These are phyloP conservation scores for Austrolebias charrua DNA, from an alignment of 2,797 vertebrate genomes.

Conservation along the genomic window DNA sequence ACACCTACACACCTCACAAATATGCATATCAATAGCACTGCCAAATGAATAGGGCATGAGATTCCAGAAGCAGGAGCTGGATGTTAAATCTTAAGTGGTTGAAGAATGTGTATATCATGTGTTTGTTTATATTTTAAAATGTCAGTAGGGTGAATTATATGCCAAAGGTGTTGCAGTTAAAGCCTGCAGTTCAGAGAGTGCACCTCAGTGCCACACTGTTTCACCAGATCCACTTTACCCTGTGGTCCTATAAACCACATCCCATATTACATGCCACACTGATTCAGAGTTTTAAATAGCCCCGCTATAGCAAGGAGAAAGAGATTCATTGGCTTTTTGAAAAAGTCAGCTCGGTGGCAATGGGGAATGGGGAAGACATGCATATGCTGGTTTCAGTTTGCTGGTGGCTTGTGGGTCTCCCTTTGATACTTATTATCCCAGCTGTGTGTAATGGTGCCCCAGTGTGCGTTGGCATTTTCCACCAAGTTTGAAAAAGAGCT, in stretches of 20 bases:
- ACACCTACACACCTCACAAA: not conserved
- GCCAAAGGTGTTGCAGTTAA: slow-evolving; percentile 46
- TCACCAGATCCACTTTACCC: slow-evolving; percentile 52
- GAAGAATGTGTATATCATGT: slow-evolving; percentile 20
- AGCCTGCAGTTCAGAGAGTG: slow-evolving; percentile 31
- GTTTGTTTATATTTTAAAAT: slow-evolving; percentile 13
- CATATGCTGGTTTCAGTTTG: slow-evolving; percentile 49
- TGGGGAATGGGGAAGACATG: slow-evolving; percentile 40
- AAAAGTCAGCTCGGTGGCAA: slow-evolving; percentile 51
- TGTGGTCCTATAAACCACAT: slow-evolving; percentile 60
- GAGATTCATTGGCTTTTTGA: slow-evolving; percentile 54
- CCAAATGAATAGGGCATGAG: not conserved
- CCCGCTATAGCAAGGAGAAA: slow-evolving; percentile 29
- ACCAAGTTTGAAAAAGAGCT: slow-evolving; percentile 68
- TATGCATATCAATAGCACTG: not conserved
- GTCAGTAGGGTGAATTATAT: slow-evolving; percentile 17
- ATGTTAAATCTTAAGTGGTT: slow-evolving; percentile 4
- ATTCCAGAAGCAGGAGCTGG: not conserved
- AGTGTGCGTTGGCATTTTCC: slow-evolving; percentile 72
- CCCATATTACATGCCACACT: slow-evolving; percentile 65
- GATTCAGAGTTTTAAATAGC: slow-evolving; percentile 60
- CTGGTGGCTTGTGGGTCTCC: slow-evolving; percentile 49
- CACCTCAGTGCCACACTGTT: slow-evolving; percentile 39
- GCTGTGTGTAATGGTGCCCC: slow-evolving; percentile 64
- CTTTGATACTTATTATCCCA: slow-evolving; percentile 67